Evolutionary conservation across 2,797 vertebrate genomes (phyloP), one percentile per base, ranked within the genome.

Genomic region (Anas bahamensis): DNA sequence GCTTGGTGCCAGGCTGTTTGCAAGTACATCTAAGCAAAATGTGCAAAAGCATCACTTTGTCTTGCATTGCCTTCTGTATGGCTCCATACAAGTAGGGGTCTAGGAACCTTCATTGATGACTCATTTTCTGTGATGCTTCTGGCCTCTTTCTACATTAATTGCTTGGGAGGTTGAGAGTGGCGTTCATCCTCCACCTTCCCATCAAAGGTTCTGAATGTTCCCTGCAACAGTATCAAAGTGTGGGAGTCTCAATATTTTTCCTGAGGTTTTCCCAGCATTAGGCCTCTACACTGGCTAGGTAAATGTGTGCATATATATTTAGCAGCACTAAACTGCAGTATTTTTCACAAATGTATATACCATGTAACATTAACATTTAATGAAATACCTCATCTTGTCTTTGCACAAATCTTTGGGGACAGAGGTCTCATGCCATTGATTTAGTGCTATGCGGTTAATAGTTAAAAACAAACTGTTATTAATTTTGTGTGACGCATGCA

Each of bases 401-500:
- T 89, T 65, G n/a, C 26, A 41, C 63, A 23, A 26, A 85, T 66
- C 39, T 70, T 92, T 39, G n/a, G 46, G 66, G n/a, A 22, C 42
- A 35, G 41, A 35, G 18, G 9, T 80, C 83, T 87, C 10, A 21
- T 87, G 31, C 10, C 8, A 23, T 72, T 59, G 35, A 59, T 81
- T 78, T 81, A 63, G 55, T 70, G 16, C 59, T 60, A 12, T 64
- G 24, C 31, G 73, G 48, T 68, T 78, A 86, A 69, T 33, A 75
- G 66, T 76, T 87, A 66, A 86, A 89, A 84, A 9, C 17, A 91
- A 92, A 29, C 59, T 76, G 70, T 75, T 83, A 79, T 17, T 69
- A 73, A 86, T 92, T 92, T 91, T 79, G 24, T 81, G 35, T 75
- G 74, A 55, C 4, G 4, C 1, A 1, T 75, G 52, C 53, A 35